Conservation (phyloP, 2,888 invertebrate genomes). For the Monopis laevigella region DNA sequence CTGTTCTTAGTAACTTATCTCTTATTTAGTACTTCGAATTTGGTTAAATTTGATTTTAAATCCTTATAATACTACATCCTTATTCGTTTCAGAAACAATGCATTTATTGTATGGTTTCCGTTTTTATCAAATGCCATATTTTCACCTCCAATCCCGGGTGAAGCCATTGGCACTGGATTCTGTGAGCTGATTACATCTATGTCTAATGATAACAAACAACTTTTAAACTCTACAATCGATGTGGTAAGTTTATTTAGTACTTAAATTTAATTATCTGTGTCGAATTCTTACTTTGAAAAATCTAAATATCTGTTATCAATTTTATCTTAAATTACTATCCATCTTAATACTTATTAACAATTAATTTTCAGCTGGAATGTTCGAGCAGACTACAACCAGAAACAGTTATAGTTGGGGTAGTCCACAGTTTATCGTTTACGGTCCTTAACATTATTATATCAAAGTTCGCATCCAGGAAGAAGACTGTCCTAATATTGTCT, state of each 20-base stretch:
- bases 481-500: conserved; percentile 38
- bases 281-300: not conserved
- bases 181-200: conserved; percentile 8
- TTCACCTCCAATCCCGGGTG: conserved; percentile 22
- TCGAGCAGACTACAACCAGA: conserved; percentile 1
- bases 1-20: too few relatives aligned
- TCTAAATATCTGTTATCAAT: not conserved
- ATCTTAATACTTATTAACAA: too few relatives aligned
- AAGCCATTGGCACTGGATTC: not conserved
- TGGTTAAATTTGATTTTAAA: too few relatives aligned
- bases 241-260: not conserved
- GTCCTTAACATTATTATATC: conserved; percentile 48
- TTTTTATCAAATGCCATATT: conserved; percentile 65
- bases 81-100: conserved; percentile 45
- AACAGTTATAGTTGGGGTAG: conserved; percentile 33
- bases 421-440: conserved; percentile 47
- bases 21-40: too few relatives aligned
- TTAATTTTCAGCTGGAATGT: not conserved
- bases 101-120: conserved; percentile 65
- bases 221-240: too few relatives aligned
- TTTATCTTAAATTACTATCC: too few relatives aligned
- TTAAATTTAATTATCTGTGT: not conserved
- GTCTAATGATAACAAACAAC: not conserved
- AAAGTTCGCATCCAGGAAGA: conserved; percentile 13
- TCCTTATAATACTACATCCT: not conserved